Evolutionary conservation across 2,113 vertebrate genomes (phyloP).

Genomic region (Clupea harengus): DNA sequence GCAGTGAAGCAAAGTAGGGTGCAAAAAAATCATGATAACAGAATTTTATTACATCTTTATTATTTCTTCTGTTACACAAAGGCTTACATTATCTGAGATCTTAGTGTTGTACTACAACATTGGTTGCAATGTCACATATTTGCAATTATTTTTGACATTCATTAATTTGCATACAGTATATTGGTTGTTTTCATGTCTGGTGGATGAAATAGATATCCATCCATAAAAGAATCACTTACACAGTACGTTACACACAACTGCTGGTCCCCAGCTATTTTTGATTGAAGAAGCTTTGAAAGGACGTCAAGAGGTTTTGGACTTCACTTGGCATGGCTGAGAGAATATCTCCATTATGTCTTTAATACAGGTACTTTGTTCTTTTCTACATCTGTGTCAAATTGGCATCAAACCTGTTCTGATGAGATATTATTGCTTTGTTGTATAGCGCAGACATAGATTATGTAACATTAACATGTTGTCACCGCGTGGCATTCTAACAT

Average conservation of each 20-base stretch:
- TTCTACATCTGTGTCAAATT: background rate
- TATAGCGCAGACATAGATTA: background rate
- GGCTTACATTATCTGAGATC: background rate
- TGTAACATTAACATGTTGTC: background rate
- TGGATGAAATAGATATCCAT: background rate
- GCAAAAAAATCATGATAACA: background rate
- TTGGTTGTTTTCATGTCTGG: background rate
- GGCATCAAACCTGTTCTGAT: background rate
- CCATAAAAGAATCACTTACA: background rate
- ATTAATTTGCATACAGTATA: background rate
- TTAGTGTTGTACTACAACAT: background rate
- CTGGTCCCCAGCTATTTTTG: background rate
- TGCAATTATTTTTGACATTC: too few relatives aligned
- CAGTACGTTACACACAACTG: background rate
- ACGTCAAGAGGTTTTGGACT: background rate
- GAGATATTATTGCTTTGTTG: background rate
- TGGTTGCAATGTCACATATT: background rate
- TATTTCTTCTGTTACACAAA: background rate
- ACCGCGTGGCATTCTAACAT: slow-evolving; percentile 1
- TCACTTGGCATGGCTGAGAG: background rate
- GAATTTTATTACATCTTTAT: background rate
- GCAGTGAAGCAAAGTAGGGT: background rate
- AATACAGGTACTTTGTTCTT: background rate
- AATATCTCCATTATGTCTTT: background rate
- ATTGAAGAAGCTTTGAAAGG: background rate